Conservation (phyloP, 2,797 vertebrate genomes). For the Apodemus agrarius region DNA sequence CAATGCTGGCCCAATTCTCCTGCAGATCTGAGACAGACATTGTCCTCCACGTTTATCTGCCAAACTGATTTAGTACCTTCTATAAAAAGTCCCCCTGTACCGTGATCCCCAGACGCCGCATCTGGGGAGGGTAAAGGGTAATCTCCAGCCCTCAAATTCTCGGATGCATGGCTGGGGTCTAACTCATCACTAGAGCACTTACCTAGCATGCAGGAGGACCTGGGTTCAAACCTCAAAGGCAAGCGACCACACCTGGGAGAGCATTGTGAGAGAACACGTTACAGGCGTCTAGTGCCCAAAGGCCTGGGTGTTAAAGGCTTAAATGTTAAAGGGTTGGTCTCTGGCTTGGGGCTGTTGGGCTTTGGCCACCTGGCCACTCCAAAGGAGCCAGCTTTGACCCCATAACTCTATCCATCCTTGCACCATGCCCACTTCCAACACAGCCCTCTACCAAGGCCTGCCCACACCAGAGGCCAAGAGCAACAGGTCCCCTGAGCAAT, state of each 20-base stretch:
- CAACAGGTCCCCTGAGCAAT: not conserved
- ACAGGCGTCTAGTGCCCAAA: not conserved
- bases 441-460: not conserved
- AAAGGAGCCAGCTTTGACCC: not conserved
- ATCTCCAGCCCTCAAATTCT: not conserved
- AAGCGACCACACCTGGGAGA: not conserved
- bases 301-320: no score
- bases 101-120: not conserved
- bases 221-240: not conserved
- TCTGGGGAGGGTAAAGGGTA: not conserved
- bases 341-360: no score
- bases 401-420: not conserved
- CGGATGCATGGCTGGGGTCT: not conserved
- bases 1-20: not conserved
- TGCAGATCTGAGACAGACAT: not conserved
- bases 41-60: no score
- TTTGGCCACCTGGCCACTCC: not conserved
- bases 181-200: not conserved
- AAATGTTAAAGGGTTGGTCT: no score
- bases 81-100: not conserved
- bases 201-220: not conserved
- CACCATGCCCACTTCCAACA: not conserved
- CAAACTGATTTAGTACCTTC: not conserved
- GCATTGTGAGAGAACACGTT: no score
- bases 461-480: not conserved